Conservation (phyloP, 2,888 invertebrate species). For the Coenonympha arcania region DNA sequence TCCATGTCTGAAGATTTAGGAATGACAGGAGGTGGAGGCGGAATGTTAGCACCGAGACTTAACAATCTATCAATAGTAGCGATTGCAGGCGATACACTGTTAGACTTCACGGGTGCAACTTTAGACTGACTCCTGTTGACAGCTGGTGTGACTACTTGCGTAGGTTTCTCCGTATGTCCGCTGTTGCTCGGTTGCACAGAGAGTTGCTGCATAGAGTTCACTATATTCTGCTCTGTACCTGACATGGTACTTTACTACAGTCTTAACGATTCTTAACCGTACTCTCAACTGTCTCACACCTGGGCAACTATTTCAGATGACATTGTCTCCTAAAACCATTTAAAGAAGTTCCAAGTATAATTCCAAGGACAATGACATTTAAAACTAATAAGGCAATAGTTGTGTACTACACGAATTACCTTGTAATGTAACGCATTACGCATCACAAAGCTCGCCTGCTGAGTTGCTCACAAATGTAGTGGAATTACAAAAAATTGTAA, state of each 20-base stretch:
- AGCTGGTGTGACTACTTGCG: constrained; percentile 70
- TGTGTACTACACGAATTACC: neutral
- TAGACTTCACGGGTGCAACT: constrained; percentile 55
- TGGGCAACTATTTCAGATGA: constrained; percentile 42
- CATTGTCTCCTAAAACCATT: constrained; percentile 58
- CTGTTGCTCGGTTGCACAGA: constrained; percentile 65
- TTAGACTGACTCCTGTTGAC: constrained; percentile 65
- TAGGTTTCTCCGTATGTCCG: constrained; percentile 66
- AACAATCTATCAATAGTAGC: constrained; percentile 69
- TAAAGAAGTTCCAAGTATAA: constrained; percentile 27
- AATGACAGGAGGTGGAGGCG: constrained; percentile 64
- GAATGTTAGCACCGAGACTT: constrained; percentile 59
- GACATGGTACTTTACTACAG: constrained; percentile 67
- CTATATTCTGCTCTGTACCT: constrained; percentile 70
- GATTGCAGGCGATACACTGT: constrained; percentile 64
- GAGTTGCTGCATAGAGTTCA: constrained; percentile 71
- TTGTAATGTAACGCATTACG: neutral
- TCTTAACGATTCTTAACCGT: constrained; percentile 25
- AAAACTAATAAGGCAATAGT: constrained; percentile 20
- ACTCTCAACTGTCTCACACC: constrained; percentile 41
- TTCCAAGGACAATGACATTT: constrained; percentile 31
- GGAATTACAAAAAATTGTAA: constrained; percentile 37
- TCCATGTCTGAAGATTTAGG: constrained; percentile 66
- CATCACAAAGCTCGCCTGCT: constrained; percentile 18
- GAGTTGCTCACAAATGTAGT: constrained; percentile 17